A percentile compares a stretch with the other conserved stretches of the same genome.
Evolutionary conservation across 2,888 invertebrate species (phyloP).

Genomic region (Cyaniris semiargus): DNA sequence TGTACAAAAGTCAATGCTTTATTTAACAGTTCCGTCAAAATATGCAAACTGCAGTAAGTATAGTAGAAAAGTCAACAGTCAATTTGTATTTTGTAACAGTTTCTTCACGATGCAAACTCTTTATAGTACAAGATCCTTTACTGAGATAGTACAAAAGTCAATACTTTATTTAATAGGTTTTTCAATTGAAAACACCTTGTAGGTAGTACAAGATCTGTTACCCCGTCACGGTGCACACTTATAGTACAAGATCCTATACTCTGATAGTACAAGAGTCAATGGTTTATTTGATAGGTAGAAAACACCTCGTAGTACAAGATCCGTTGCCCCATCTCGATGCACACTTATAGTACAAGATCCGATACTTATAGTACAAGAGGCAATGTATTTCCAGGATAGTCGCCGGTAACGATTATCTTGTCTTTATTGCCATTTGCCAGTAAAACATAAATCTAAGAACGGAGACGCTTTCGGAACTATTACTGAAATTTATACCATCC

Average conservation of each 20-base stretch:
- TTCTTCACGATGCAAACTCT: no score
- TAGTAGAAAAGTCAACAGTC: no score
- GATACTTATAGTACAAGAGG: not conserved
- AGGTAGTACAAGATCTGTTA: not conserved
- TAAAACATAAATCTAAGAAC: not conserved
- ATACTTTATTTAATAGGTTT: no score
- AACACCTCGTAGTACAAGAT: conserved; percentile 1
- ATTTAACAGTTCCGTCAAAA: no score
- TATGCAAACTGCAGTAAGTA: no score
- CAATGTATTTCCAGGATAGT: not conserved
- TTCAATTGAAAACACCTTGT: no score
- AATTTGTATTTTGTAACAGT: no score
- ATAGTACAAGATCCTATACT: no score
- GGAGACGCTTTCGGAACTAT: conserved; percentile 10
- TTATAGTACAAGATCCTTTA: no score
- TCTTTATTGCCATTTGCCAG: conserved; percentile 3
- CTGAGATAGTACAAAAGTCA: no score
- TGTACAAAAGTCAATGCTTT: no score
- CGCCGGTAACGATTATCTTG: conserved; percentile 14
- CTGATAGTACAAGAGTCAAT: not conserved
- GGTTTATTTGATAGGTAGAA: not conserved
- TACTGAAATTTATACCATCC: conserved; percentile 8
- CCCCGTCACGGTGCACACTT: not conserved
- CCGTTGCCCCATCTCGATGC: not conserved
- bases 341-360: not conserved